Evolutionary conservation across 2,888 invertebrate species (phyloP), one percentile per base, ranked within the genome.

Genomic region (Oscheius onirici): DNA sequence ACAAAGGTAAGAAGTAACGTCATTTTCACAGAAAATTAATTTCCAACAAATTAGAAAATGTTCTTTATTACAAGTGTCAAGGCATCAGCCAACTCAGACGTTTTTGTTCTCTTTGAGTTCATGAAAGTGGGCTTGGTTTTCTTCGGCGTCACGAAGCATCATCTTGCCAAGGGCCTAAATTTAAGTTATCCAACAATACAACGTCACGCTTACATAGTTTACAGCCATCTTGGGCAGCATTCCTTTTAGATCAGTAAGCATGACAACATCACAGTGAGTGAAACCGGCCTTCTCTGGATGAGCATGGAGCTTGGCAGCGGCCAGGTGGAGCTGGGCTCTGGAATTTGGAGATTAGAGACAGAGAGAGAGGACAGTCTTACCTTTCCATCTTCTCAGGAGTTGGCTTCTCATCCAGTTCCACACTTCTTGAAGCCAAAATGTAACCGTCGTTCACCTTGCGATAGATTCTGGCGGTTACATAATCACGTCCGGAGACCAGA

Each of bases 401-500:
- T 22, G 51, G 22, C 6, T 17, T 49, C 20, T 20, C 49, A 17
- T n/a, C 17, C 15, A 78, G 34, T 3, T 78, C 76, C 26, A 81
- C 78, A 68, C 81, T 79, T 43, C 78, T 46, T 1, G 78, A 76
- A 10, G 76, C 75, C 58, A 80, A 54, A 34, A 78, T 69, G 65
- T 75, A 78, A 17, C 67, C 71, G 54, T 75, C 71, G 11, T 51
- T 70, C 2, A 72, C 61, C 72, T 77, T 73, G 61, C 78, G 49
- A 71, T 75, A 76, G 17, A 81, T 73, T 61, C 82, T 72, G 13
- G 76, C 73, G 3, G 77, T 73, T 15, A 82, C 76, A 44, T 77
- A 80, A 51, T 83, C 83, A 0, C 83, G 77, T 26, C 80, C 79
- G 26, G 75, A 73, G 13, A 82, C 80, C 24, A 81, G 73, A 22